Base-by-base conservation (phyloP, 2,888 invertebrate species). In the Nipponacmea schrenckii region DNA sequence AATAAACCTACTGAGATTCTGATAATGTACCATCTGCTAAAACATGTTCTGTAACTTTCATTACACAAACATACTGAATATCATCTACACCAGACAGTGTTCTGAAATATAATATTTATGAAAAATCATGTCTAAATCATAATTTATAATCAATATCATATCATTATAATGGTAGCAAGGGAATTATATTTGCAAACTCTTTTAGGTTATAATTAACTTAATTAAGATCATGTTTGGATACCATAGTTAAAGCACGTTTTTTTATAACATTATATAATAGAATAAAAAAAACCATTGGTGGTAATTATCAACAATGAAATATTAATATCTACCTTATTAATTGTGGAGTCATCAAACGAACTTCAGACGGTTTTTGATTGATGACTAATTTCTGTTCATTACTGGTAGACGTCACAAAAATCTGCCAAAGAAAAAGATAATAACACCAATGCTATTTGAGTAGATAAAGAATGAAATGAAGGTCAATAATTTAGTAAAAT, bases 381-480 rank as follows among this genome's bases (percentile, higher is more conserved):
- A 96, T 90, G 75, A 96, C 95, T 74, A 97, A 93, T 73, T 94
- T 92, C 73, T 96, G 94, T 67, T 96, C 91, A 77, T 96, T 94
- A 0, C 93, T 93, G 0, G 94, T 93, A 85, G 95, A 95, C 80
- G 95, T 96, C 63, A 97, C 93, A 96, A 96, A 97, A 15, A 96
- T 91, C 95, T 96, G 83, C 26, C 12, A 15, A 86, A 10, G n/a
- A 45, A 31, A 4, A 39, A 69, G 17, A 68, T 24, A 45, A 39
- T 12, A 26, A 0, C n/a, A n/a, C n/a, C n/a, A n/a, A 7, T 39
- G 17, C 50, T 12, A 64, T 31, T 39, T 8, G 39, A 39, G 39
- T 8, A 39, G 39, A 39, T 39, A 39, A 39, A 10, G 8, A 39
- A 39, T 39, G 39, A 39, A 39, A 39, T 4, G 7, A 31, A 4